Conservation (phyloP, 2,113 vertebrate species). For the Ciconia stormi region DNA sequence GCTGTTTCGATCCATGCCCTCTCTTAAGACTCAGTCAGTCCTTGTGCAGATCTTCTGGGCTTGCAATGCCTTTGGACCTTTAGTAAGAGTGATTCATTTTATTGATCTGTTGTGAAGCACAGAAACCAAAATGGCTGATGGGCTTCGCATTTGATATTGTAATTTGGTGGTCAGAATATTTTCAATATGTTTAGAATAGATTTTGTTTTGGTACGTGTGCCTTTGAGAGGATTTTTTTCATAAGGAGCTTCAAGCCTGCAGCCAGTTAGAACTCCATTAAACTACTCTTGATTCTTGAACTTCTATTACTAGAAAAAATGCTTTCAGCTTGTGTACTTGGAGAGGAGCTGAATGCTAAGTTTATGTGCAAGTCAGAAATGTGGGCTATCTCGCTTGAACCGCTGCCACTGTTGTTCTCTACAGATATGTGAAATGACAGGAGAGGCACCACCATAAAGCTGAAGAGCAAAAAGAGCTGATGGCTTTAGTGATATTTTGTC, state of each 20-base stretch:
- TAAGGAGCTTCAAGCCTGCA: neutral
- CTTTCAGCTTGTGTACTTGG: neutral
- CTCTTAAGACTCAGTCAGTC: neutral
- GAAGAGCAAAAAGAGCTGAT: neutral
- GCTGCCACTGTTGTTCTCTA: neutral
- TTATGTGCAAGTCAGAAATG: neutral
- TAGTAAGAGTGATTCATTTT: neutral
- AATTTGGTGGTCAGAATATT: neutral
- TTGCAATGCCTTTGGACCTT: neutral
- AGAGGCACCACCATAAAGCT: neutral
- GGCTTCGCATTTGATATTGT: neutral
- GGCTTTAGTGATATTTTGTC: neutral
- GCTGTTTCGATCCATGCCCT: neutral
- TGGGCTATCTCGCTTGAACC: neutral
- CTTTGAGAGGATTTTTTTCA: neutral
- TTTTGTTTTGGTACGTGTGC: fast-evolving
- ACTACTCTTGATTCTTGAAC: neutral
- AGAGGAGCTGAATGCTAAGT: neutral
- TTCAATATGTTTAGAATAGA: neutral
- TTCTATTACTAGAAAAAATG: neutral
- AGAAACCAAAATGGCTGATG: neutral
- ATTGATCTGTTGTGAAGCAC: neutral
- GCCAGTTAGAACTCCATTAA: neutral
- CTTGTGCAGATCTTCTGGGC: neutral
- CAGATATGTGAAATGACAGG: neutral